Percentiles rank a stretch among this genome's conserved stretches.
phyloP scores from a whole-genome alignment of 2,888 invertebrate species.

The Drosophila paranaensis region DNA sequence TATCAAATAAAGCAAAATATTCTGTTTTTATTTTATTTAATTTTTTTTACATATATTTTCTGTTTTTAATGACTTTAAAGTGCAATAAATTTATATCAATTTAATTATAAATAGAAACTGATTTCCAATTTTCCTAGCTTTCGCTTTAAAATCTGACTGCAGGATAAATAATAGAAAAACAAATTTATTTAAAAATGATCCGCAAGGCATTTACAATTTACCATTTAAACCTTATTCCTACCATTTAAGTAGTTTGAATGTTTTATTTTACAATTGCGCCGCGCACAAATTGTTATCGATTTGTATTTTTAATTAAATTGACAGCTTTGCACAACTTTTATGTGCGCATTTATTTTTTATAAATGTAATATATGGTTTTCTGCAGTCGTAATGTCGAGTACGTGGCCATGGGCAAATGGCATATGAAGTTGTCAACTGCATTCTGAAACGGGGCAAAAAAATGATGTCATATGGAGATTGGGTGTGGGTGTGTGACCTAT shows the following conservation, averaged over 20 bases:
- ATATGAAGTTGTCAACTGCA: slow-evolving; percentile 63
- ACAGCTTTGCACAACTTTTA: slow-evolving; percentile 18
- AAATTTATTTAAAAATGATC: not conserved
- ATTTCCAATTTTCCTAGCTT: not conserved
- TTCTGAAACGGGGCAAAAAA: slow-evolving; percentile 1
- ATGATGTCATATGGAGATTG: not conserved
- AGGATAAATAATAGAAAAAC: not conserved
- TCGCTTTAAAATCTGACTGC: not conserved
- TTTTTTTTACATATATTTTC: not conserved
- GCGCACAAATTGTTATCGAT: not conserved
- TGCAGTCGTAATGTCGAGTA: slow-evolving; percentile 11
- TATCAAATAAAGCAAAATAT: too few relatives aligned
- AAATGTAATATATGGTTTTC: not conserved
- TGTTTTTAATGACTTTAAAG: not conserved
- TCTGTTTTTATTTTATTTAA: too few relatives aligned
- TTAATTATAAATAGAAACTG: too few relatives aligned
- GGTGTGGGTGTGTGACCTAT: not conserved
- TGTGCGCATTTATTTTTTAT: slow-evolving; percentile 6
- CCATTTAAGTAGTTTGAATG: not conserved
- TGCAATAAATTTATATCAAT: too few relatives aligned
- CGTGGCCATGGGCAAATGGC: slow-evolving; percentile 13
- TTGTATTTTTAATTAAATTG: slow-evolving; percentile 13
- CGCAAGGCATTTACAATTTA: not conserved
- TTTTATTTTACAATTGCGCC: not conserved
- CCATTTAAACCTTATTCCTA: not conserved